Evolutionary conservation across 2,888 invertebrate genomes (phyloP), one percentile per base, ranked within the genome.

Genomic region (Mesorhabditis spiculigera): DNA sequence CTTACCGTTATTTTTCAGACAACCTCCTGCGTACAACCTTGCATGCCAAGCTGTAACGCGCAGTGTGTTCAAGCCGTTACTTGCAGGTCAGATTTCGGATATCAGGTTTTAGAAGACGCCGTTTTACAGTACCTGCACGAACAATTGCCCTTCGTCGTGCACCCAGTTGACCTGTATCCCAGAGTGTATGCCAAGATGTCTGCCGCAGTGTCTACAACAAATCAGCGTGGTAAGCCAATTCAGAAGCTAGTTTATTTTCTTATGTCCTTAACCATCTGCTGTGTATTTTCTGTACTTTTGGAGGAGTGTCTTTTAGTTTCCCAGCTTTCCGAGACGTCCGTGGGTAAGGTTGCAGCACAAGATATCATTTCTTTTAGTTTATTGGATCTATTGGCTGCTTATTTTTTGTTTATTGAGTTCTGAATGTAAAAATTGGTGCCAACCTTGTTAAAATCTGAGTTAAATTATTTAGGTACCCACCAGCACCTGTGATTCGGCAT

Each of bases 101-200:
- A 50, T 50, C n/a, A 10, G 58, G 58, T 50, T 50, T 13, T 50
- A 13, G 1, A 13, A 13, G 3, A 13, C 58, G 1, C 8, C 8
- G 8, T 50, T 10, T 50, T 50, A 13, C n/a, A 50, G 78, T 71
- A 75, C 75, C n/a, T 78, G 78, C 68, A 78, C 76, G 5, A 74
- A 74, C 58, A 78, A 76, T 65, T 78, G 78, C 50, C 78, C 78
- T 44, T 70, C 75, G 0, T 70, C 68, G 16, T 78, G 78, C 76
- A 66, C 76, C 8, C 78, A 76, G 70, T 71, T 73, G 6, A 75
- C 67, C 41, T 78, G 78, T 58, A 70, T 76, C 8, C 69, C 72
- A 28, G 73, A 73, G 10, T 80, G 80, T 63, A 78, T 80, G 76
- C 79, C 79, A 4, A 68, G 77, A 65, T 79, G 79, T 63, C 76